A percentile compares a stretch with the other conserved stretches of the same genome.
Evolutionary conservation across 2,888 invertebrate genomes (phyloP).

Genomic region (Merodon equestris): DNA sequence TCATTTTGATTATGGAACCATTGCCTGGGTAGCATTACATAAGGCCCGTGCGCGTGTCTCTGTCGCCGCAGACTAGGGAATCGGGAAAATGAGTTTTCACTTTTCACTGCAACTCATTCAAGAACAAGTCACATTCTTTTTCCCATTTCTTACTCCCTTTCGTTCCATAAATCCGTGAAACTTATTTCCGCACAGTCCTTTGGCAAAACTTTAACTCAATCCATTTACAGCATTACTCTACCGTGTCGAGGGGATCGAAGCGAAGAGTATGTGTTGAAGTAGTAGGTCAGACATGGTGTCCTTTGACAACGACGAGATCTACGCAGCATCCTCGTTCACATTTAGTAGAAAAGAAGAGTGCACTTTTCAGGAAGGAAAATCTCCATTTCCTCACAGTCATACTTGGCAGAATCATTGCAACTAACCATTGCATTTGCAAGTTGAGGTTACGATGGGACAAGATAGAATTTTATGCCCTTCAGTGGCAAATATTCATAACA

Average conservation of each 20-base stretch:
- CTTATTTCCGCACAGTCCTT: constrained; percentile 17
- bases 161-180: constrained; percentile 22
- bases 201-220: constrained; percentile 50
- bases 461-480: constrained; percentile 27
- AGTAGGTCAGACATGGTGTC: constrained; percentile 45
- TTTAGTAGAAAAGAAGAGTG: constrained; percentile 27
- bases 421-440: constrained; percentile 19
- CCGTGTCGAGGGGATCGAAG: not conserved
- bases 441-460: constrained; percentile 15
- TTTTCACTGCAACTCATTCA: constrained; percentile 36
- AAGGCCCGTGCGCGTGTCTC: constrained; percentile 31
- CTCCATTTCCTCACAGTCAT: constrained; percentile 47
- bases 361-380: constrained; percentile 47
- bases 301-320: constrained; percentile 42
- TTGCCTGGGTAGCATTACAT: constrained; percentile 24
- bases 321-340: constrained; percentile 5
- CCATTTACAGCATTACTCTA: not conserved
- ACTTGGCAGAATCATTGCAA: constrained; percentile 40
- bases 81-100: constrained; percentile 33
- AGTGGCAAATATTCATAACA: constrained; percentile 55
- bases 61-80: not conserved
- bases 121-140: constrained; percentile 14
- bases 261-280: constrained; percentile 5
- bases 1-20: constrained; percentile 42
- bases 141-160: constrained; percentile 4